Conservation (phyloP, 1,140 invertebrate genomes). For the Adelges cooleyi region DNA sequence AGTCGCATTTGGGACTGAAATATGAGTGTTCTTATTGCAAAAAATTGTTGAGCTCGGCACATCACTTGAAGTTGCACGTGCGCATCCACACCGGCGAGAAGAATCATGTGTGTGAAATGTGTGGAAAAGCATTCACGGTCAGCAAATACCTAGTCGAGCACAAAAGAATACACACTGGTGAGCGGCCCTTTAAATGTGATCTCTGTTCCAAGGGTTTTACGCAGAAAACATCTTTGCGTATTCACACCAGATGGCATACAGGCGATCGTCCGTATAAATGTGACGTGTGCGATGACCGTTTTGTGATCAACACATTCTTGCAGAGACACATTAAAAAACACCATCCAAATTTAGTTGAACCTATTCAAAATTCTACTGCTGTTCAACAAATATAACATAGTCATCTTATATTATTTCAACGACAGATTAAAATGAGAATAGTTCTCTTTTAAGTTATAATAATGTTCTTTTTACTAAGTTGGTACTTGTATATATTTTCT, state of each 20-base stretch:
- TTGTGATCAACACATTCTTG: constrained; percentile 50
- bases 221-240: constrained; percentile 44
- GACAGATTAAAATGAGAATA: too few species aligned
- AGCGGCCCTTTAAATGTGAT: constrained; percentile 64
- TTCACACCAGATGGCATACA: constrained; percentile 46
- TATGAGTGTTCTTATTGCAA: constrained; percentile 20
- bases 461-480: too few species aligned
- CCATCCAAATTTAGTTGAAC: background rate
- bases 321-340: constrained; percentile 56
- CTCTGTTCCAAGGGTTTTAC: constrained; percentile 79
- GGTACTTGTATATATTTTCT: too few species aligned
- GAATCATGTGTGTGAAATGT: constrained; percentile 57
- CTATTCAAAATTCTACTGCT: background rate
- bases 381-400: too few species aligned
- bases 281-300: constrained; percentile 42
- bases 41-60: constrained; percentile 14
- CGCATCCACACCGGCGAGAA: constrained; percentile 53
- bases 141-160: constrained; percentile 89
- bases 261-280: constrained; percentile 48
- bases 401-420: too few species aligned
- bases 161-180: constrained; percentile 75
- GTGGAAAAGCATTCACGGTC: constrained; percentile 79
- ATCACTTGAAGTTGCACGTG: constrained; percentile 42
- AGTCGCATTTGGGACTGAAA: constrained; percentile 24
- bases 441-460: too few species aligned